A percentile compares a stretch with the other conserved stretches of the same genome.
Conservation (phyloP, 1,140 invertebrate species). For the Papilio dardanus region DNA sequence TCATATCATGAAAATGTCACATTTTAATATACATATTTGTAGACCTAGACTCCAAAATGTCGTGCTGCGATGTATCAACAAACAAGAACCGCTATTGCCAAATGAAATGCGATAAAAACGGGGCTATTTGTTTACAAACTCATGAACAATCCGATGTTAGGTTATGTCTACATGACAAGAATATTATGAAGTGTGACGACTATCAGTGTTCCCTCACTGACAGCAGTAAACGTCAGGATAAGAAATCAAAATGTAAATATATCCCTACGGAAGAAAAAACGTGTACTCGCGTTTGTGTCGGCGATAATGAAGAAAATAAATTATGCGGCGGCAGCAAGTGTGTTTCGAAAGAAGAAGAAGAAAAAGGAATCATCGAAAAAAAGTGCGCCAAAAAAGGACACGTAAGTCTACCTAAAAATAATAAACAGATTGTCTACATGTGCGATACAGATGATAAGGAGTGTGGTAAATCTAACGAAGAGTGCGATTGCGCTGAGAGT, state of each 20-base stretch:
- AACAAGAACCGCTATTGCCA: constrained; percentile 43
- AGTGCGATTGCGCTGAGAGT: constrained; percentile 41
- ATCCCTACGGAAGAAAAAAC: constrained; percentile 43
- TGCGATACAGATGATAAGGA: constrained; percentile 41
- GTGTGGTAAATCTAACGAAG: constrained; percentile 32
- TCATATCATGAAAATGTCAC: neutral
- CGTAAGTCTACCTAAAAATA: constrained; percentile 39
- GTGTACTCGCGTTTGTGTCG: constrained; percentile 48
- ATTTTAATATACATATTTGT: neutral
- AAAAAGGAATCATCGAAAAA: neutral
- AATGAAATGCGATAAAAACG: constrained; percentile 46
- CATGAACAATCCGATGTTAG: constrained; percentile 51
- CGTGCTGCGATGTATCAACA: constrained; percentile 49
- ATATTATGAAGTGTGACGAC: constrained; percentile 47
- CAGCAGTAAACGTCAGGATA: constrained; percentile 43
- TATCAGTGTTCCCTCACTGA: neutral
- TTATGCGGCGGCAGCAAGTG: constrained; percentile 46
- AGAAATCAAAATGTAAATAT: constrained; percentile 45
- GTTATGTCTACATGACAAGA: constrained; percentile 45
- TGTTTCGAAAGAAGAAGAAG: neutral
- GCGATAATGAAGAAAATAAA: constrained; percentile 43
- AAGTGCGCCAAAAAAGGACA: constrained; percentile 43
- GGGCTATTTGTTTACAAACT: constrained; percentile 49
- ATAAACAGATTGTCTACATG: constrained; percentile 43
- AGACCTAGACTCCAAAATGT: constrained; percentile 45